Evolutionary conservation across 2,888 invertebrate species (phyloP).

Genomic region (Cheilosia variabilis): DNA sequence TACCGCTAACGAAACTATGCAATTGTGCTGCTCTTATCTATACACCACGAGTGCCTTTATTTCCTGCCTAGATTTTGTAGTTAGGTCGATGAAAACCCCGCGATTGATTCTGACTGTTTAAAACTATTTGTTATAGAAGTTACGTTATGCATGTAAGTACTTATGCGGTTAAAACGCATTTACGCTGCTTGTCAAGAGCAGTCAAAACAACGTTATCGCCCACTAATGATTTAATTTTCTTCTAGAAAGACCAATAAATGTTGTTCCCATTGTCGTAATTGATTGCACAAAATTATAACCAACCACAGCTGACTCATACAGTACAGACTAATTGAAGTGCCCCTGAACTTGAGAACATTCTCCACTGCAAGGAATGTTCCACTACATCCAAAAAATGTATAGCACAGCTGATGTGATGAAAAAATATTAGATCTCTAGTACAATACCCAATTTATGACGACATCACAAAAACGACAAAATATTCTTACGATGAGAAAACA

Average conservation of each 20-base stretch:
- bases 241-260: constrained; percentile 7
- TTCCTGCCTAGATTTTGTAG: too few species aligned
- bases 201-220: not conserved
- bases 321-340: not conserved
- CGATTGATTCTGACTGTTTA: too few species aligned
- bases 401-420: not conserved
- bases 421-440: not conserved
- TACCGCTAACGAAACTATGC: too few species aligned
- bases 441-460: too few species aligned
- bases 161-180: too few species aligned
- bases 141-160: too few species aligned
- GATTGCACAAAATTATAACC: constrained; percentile 20
- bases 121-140: too few species aligned
- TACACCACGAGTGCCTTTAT: too few species aligned
- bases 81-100: too few species aligned
- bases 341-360: constrained; percentile 43
- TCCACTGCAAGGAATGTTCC: constrained; percentile 20
- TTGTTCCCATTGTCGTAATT: not conserved
- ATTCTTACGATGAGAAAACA: too few species aligned
- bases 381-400: not conserved
- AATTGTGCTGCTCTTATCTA: too few species aligned
- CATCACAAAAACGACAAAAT: too few species aligned
- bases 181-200: not conserved
- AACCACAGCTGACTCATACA: constrained; percentile 25
- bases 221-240: constrained; percentile 3